A percentile compares a stretch with the other conserved stretches of the same genome.
phyloP scores from a whole-genome alignment of 2,888 invertebrate species.

The Standfussiana lucernea region DNA sequence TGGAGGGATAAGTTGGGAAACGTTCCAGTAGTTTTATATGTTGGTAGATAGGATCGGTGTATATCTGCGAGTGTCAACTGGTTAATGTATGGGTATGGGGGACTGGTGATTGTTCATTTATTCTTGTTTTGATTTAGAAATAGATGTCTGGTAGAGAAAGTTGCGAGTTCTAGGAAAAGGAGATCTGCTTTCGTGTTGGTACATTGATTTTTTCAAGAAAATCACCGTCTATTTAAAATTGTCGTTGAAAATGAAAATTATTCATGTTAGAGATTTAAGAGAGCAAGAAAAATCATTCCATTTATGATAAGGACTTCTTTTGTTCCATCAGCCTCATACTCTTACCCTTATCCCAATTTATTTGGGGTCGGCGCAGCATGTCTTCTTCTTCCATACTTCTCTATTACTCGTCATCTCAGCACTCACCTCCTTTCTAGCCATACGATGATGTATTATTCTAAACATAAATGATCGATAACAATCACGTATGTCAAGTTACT shows the following conservation, averaged over 20 bases:
- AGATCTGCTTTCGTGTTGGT: neutral
- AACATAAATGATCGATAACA: neutral
- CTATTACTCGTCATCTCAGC: too few relatives aligned
- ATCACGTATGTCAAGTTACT: neutral
- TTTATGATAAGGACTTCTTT: neutral
- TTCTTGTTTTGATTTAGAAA: slow-evolving; percentile 56
- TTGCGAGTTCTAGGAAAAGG: slow-evolving; percentile 22
- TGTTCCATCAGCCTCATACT: too few relatives aligned
- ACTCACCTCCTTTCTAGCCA: too few relatives aligned
- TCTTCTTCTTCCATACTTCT: too few relatives aligned
- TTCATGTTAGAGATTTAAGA: neutral
- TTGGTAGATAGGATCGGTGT: slow-evolving; percentile 46
- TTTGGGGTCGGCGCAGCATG: too few relatives aligned
- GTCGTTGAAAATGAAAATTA: neutral
- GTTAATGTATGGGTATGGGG: slow-evolving; percentile 53
- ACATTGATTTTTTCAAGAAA: neutral
- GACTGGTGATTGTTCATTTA: slow-evolving; percentile 57
- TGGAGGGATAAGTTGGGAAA: slow-evolving; percentile 11
- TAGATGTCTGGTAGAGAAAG: slow-evolving; percentile 48
- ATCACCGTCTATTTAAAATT: neutral
- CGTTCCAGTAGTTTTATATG: slow-evolving; percentile 44
- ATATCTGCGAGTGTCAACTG: slow-evolving; percentile 59
- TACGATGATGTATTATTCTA: neutral
- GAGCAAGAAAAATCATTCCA: neutral
- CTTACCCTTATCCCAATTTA: too few relatives aligned